Percentiles rank a stretch among this genome's conserved stretches.
Conservation (phyloP, 2,888 invertebrate species). For the Hydrotaea diabolus region DNA sequence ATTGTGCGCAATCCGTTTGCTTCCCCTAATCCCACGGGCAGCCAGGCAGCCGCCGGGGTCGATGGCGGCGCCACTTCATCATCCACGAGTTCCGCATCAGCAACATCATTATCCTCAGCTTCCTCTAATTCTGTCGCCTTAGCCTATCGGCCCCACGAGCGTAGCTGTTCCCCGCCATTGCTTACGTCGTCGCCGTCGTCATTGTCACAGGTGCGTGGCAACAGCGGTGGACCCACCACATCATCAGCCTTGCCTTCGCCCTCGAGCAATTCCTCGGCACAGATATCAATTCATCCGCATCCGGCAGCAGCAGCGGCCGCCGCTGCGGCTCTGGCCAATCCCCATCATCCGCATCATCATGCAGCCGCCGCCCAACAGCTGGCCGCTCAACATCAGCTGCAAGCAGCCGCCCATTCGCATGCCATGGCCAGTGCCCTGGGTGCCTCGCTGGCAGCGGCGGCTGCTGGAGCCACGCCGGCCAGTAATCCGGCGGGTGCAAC, state of each 20-base stretch:
- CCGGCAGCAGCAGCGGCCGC: slow-evolving; percentile 65
- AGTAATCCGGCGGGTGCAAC: slow-evolving; percentile 69
- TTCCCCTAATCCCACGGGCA: slow-evolving; percentile 74
- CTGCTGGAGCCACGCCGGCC: slow-evolving; percentile 75
- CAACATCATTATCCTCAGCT: slow-evolving; percentile 52
- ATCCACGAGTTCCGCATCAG: slow-evolving; percentile 55
- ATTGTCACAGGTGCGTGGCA: slow-evolving; percentile 68
- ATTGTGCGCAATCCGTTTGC: slow-evolving; percentile 80
- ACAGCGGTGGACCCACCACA: slow-evolving; percentile 31
- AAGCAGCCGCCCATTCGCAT: slow-evolving; percentile 76
- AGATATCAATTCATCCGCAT: slow-evolving; percentile 57
- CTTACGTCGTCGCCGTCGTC: slow-evolving; percentile 61
- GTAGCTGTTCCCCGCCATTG: slow-evolving; percentile 72
- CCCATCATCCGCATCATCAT: slow-evolving; percentile 75
- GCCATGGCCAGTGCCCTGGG: slow-evolving; percentile 78
- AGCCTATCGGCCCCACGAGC: slow-evolving; percentile 69
- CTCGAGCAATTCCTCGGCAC: slow-evolving; percentile 34
- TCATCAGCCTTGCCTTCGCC: slow-evolving; percentile 71
- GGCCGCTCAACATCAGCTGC: slow-evolving; percentile 76
- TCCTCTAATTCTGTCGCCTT: slow-evolving; percentile 41
- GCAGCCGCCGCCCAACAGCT: slow-evolving; percentile 77
- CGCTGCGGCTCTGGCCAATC: slow-evolving; percentile 71
- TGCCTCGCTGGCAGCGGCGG: slow-evolving; percentile 75
- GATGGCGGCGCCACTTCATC: slow-evolving; percentile 43
- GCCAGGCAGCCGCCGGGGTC: slow-evolving; percentile 46